phyloP scores from a whole-genome alignment of 2,113 vertebrate species.

The Oriolus oriolus region DNA sequence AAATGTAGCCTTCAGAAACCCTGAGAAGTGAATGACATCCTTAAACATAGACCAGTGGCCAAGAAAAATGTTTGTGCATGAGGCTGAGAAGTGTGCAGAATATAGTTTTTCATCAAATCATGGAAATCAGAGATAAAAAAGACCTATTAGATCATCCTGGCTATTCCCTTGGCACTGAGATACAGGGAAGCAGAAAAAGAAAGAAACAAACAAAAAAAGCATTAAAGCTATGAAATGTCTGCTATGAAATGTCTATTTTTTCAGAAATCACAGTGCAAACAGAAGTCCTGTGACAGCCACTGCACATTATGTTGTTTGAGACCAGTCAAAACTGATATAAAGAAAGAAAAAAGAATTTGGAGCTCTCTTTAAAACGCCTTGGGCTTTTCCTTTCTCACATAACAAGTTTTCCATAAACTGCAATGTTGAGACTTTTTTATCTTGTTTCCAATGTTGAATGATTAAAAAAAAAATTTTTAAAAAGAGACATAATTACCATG shows the following conservation, averaged over 20 bases:
- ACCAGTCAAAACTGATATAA: neutral
- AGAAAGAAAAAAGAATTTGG: neutral
- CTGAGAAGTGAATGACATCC: neutral
- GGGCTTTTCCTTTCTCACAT: neutral
- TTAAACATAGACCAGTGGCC: conserved; percentile 14
- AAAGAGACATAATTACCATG: neutral
- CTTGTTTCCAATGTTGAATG: neutral
- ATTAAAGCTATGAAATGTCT: neutral
- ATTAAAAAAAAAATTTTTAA: neutral
- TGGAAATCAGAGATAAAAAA: conserved; percentile 6
- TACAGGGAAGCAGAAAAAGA: neutral
- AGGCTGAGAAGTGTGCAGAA: conserved; percentile 1
- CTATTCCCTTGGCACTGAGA: neutral
- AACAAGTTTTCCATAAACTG: neutral
- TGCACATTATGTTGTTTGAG: neutral
- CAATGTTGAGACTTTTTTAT: neutral
- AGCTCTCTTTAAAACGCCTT: neutral
- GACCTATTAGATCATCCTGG: neutral
- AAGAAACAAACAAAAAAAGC: neutral
- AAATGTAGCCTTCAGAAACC: neutral
- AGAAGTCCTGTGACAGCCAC: neutral
- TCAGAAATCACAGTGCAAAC: neutral
- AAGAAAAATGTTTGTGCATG: conserved; percentile 26
- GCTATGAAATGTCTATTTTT: neutral
- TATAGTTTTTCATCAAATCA: conserved; percentile 26